Conservation (phyloP, 1,140 invertebrate genomes). For the Bradynema listronoti region DNA sequence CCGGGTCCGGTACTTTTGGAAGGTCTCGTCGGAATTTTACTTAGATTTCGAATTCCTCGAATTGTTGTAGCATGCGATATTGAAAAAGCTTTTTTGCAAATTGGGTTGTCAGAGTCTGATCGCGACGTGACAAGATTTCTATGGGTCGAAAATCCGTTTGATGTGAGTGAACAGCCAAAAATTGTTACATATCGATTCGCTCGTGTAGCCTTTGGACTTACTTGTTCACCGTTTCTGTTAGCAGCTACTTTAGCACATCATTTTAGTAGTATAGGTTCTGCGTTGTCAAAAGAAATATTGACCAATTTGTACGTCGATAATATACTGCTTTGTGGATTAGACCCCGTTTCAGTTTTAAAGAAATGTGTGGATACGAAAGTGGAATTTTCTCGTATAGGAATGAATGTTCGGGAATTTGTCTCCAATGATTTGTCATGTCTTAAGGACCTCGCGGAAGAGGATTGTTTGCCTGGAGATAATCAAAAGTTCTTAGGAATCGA, state of each 20-base stretch:
- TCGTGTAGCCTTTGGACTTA: constrained; percentile 7
- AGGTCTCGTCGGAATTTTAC: constrained; percentile 15
- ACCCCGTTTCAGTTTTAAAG: no score
- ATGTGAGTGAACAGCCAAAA: no score
- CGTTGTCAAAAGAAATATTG: background rate
- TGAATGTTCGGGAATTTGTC: no score
- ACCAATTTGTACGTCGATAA: constrained; percentile 8
- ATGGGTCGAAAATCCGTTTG: constrained; percentile 18
- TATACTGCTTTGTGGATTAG: background rate
- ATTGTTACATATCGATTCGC: constrained; percentile 7
- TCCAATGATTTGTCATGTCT: no score
- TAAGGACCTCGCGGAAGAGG: no score
- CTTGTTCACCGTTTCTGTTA: constrained; percentile 1
- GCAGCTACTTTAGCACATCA: background rate
- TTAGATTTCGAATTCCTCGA: constrained; percentile 21
- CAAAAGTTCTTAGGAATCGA: no score
- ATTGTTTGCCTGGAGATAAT: no score
- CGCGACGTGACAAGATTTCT: constrained; percentile 21
- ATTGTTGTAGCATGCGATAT: constrained; percentile 20
- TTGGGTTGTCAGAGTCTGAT: constrained; percentile 1
- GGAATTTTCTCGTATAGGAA: no score
- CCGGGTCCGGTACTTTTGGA: constrained; percentile 20
- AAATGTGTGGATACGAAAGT: no score
- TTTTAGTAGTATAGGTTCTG: background rate
- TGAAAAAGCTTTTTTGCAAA: constrained; percentile 30